Conservation (phyloP, 2,888 invertebrate species). For the Drosophila mimetica region DNA sequence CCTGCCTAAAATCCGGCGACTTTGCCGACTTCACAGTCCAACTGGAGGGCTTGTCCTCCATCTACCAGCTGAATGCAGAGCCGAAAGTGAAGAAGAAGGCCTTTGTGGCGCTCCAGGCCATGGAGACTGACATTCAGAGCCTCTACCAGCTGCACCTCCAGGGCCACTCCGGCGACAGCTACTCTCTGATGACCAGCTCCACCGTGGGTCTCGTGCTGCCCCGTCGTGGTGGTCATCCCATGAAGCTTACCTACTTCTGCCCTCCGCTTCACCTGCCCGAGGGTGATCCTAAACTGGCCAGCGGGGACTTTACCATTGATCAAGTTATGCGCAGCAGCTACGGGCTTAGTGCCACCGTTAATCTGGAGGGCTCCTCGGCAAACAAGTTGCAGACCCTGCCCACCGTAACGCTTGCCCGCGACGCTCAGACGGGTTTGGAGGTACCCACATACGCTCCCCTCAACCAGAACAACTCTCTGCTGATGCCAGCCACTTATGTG, state of each 20-base stretch:
- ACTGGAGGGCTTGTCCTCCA: conserved; percentile 94
- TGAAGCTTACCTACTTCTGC: conserved; percentile 95
- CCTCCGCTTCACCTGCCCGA: conserved; percentile 70
- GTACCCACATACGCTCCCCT: conserved; percentile 92
- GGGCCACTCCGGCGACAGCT: conserved; percentile 88
- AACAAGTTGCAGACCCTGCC: conserved; percentile 86
- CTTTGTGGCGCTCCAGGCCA: conserved; percentile 94
- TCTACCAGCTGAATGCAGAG: conserved; percentile 97
- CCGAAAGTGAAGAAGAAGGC: conserved; percentile 96
- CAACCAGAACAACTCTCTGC: conserved; percentile 93
- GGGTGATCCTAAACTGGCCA: conserved; percentile 32
- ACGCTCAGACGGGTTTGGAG: conserved; percentile 67
- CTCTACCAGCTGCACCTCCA: conserved; percentile 92
- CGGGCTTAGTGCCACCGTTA: conserved; percentile 94
- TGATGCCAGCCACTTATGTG: conserved; percentile 95
- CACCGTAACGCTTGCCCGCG: conserved; percentile 77
- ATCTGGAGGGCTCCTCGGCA: conserved; percentile 94
- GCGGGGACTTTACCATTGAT: conserved; percentile 87
- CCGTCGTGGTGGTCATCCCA: conserved; percentile 94
- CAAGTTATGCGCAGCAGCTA: conserved; percentile 83
- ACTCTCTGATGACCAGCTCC: conserved; percentile 92
- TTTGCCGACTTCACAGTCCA: conserved; percentile 96
- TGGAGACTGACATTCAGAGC: conserved; percentile 94
- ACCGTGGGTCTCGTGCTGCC: conserved; percentile 94
- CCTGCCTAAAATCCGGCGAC: conserved; percentile 92